Conservation (phyloP, 1,140 invertebrate species). For the Oreohelix idahoensis region DNA sequence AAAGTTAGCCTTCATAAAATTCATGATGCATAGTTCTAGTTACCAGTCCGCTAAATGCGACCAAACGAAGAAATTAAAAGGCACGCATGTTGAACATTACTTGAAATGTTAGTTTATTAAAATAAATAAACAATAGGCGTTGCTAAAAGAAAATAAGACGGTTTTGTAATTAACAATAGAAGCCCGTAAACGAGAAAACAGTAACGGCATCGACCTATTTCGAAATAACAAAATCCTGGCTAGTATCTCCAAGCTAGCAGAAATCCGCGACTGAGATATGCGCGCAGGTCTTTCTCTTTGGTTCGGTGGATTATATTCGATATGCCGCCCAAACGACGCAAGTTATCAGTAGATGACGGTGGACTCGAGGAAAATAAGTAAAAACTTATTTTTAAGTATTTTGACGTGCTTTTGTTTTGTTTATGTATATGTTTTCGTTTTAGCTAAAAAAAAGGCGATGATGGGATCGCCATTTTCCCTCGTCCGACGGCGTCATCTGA, state of each 20-base stretch:
- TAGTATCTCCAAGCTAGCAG: not conserved
- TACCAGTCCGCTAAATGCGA: too few species aligned
- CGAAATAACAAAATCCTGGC: not conserved
- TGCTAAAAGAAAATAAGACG: not conserved
- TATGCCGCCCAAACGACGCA: conserved; percentile 10
- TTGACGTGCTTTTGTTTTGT: not conserved
- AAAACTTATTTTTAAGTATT: not conserved
- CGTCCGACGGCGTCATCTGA: not conserved
- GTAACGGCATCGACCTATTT: not conserved
- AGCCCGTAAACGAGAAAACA: not conserved
- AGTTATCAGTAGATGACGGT: not conserved
- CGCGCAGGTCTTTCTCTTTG: not conserved
- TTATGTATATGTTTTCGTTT: not conserved
- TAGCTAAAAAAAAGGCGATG: not conserved
- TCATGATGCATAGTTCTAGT: too few species aligned
- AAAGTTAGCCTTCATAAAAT: too few species aligned
- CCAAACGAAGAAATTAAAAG: too few species aligned
- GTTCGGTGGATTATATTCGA: not conserved
- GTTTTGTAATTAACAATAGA: too few species aligned
- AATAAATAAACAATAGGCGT: not conserved
- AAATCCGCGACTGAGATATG: not conserved
- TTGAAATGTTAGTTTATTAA: not conserved
- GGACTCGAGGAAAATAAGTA: not conserved
- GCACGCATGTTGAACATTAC: not conserved
- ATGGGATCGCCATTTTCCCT: not conserved